Percentiles rank a stretch among this genome's conserved stretches.
Evolutionary conservation across 2,888 invertebrate genomes (phyloP).

Genomic region (Pachliopta kotzebuea): DNA sequence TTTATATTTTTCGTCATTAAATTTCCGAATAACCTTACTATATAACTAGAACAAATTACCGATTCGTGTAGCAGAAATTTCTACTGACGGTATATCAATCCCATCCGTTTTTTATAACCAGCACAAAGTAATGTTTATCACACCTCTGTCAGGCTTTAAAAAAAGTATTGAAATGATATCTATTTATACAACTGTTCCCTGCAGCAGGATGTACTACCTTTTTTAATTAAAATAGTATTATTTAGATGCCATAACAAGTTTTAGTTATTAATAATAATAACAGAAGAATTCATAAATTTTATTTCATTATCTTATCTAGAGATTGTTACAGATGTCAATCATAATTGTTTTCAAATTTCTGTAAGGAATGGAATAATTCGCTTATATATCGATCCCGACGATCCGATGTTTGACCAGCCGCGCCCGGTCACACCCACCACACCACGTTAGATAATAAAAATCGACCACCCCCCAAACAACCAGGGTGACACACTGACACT

Average conservation of each 20-base stretch:
- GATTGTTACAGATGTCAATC: neutral
- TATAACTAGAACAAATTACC: too few species aligned
- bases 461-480: conserved; percentile 57
- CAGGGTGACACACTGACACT: conserved; percentile 49
- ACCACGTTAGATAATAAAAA: conserved; percentile 70
- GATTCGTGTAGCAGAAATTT: too few species aligned
- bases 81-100: too few species aligned
- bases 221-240: too few species aligned
- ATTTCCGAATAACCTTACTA: too few species aligned
- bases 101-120: too few species aligned
- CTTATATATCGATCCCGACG: conserved; percentile 66
- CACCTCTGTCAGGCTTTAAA: too few species aligned
- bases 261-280: neutral
- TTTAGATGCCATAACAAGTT: neutral
- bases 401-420: conserved; percentile 68
- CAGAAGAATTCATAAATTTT: neutral
- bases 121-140: too few species aligned
- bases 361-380: conserved; percentile 63
- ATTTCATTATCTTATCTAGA: neutral
- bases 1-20: too few species aligned
- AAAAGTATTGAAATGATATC: too few species aligned
- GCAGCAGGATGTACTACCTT: too few species aligned
- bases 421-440: conserved; percentile 71
- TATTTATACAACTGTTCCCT: too few species aligned
- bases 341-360: conserved; percentile 20